These are phyloP conservation scores for Melinopterus prodromus DNA, from an alignment of 2,888 invertebrate genomes.

Conservation along the genomic window DNA sequence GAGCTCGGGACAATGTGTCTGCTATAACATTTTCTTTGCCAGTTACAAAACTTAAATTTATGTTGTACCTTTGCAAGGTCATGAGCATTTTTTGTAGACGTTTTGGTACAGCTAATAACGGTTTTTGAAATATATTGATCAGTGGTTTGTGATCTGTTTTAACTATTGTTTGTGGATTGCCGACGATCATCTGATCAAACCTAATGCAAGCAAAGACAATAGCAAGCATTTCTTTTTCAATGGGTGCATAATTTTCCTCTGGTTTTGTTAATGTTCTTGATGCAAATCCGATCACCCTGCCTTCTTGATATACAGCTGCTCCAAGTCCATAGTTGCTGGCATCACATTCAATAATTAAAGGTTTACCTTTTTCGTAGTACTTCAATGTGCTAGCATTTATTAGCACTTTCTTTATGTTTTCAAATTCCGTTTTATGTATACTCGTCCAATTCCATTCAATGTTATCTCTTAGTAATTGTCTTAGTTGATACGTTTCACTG, in stretches of 20 bases:
- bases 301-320: conserved; percentile 42
- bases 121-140: conserved; percentile 15
- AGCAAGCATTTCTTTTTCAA: conserved; percentile 39
- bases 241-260: conserved; percentile 32
- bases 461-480: conserved; percentile 13
- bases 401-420: conserved; percentile 10
- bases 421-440: conserved; percentile 16
- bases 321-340: conserved; percentile 38
- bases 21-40: conserved; percentile 18
- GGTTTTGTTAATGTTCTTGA: conserved; percentile 36
- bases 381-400: conserved; percentile 21
- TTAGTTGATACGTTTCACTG: conserved; percentile 9
- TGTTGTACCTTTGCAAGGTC: conserved; percentile 29
- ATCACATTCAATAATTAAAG: conserved; percentile 28
- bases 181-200: conserved; percentile 42
- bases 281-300: conserved; percentile 43
- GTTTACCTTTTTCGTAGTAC: conserved; percentile 28
- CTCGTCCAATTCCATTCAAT: conserved; percentile 14
- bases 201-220: conserved; percentile 38
- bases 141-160: conserved; percentile 42
- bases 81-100: conserved; percentile 35
- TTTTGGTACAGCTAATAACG: conserved; percentile 18
- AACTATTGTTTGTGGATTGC: conserved; percentile 36
- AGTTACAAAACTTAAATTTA: conserved; percentile 24
- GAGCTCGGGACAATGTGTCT: conserved; percentile 28